Conservation (phyloP, 2,888 invertebrate genomes). For the Adelognathus sp. region DNA sequence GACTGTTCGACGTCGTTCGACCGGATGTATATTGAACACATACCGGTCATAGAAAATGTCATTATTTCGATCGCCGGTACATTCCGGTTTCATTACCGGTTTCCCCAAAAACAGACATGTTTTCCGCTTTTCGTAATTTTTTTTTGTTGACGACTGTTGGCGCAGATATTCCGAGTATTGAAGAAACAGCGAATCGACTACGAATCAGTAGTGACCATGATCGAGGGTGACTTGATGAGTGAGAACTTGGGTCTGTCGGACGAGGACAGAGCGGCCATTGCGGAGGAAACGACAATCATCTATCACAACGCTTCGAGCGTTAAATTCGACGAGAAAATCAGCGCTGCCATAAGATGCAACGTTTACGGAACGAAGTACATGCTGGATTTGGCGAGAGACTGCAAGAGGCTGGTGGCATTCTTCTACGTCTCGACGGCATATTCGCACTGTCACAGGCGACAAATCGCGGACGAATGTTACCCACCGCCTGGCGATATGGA, state of each 20-base stretch:
- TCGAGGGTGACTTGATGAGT: constrained; percentile 65
- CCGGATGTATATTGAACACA: no score
- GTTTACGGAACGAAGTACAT: constrained; percentile 68
- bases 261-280: constrained; percentile 56
- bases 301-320: constrained; percentile 68
- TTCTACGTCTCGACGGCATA: constrained; percentile 70
- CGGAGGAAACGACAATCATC: constrained; percentile 65
- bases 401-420: constrained; percentile 64
- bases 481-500: constrained; percentile 66
- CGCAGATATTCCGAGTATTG: constrained; percentile 68
- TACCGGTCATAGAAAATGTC: no score
- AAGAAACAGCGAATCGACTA: constrained; percentile 59
- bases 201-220: constrained; percentile 54
- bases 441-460: constrained; percentile 63
- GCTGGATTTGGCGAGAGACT: constrained; percentile 68
- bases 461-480: constrained; percentile 70
- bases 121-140: no score
- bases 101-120: no score
- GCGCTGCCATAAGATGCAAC: constrained; percentile 61
- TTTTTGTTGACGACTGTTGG: no score
- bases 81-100: no score
- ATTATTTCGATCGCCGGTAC: neutral
- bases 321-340: constrained; percentile 59
- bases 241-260: constrained; percentile 63
- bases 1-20: no score